Evolutionary conservation across 2,113 vertebrate genomes (phyloP).

Genomic region (Camarhynchus parvulus): DNA sequence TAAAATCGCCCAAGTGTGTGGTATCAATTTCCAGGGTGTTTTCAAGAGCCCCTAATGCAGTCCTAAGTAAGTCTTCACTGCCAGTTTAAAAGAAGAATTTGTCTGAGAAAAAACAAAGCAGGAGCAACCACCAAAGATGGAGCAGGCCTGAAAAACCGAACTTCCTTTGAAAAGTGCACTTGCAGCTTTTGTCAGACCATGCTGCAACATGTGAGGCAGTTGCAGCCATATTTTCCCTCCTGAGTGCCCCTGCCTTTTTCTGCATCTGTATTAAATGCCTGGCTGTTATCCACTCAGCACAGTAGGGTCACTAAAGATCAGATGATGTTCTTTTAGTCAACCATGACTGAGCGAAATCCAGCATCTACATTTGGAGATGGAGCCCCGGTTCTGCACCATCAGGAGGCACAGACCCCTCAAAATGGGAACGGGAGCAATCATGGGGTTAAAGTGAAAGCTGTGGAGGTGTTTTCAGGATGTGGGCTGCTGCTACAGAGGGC

Average conservation of each 20-base stretch:
- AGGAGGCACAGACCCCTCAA: neutral
- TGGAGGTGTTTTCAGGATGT: neutral
- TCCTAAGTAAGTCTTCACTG: conserved; percentile 45
- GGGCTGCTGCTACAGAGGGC: fast-evolving
- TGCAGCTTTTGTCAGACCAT: neutral
- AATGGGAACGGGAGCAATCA: fast-evolving
- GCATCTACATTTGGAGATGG: fast-evolving
- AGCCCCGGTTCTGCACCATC: neutral
- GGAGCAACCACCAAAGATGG: neutral
- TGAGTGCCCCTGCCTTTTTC: neutral
- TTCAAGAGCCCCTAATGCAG: conserved; percentile 42
- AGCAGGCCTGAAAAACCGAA: neutral
- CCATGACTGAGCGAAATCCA: neutral
- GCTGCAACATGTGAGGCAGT: neutral
- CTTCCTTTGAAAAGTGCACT: neutral
- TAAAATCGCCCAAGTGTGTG: conserved; percentile 58
- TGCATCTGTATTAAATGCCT: neutral
- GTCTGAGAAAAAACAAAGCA: neutral
- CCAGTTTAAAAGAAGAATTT: conserved; percentile 38
- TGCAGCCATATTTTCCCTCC: neutral
- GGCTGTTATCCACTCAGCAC: neutral
- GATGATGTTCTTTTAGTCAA: neutral
- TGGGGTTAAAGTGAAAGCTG: neutral
- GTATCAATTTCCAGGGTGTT: conserved; percentile 57
- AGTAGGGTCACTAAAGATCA: neutral